Percentiles rank a stretch among this genome's conserved stretches.
phyloP scores from a whole-genome alignment of 2,797 vertebrate species.

The Lithobates sylvaticus region DNA sequence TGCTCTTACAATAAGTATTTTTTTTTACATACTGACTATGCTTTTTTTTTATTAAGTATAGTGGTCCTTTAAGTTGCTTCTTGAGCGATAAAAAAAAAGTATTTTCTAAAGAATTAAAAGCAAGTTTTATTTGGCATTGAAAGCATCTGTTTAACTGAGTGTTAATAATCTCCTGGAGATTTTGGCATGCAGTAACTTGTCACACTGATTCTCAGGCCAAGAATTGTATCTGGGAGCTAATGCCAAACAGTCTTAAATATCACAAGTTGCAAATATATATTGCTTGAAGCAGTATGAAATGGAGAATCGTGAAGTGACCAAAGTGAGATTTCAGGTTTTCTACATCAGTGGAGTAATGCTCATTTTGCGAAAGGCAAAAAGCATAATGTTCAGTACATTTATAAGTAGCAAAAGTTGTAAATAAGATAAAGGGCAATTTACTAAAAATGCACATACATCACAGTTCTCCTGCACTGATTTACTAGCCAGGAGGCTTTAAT shows the following conservation, averaged over 20 bases:
- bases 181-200: slow-evolving; percentile 42
- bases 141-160: not conserved
- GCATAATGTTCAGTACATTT: not conserved
- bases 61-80: not conserved
- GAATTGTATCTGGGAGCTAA: slow-evolving; percentile 57
- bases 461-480: not conserved
- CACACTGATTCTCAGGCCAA: slow-evolving; percentile 41
- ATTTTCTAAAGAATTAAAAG: slow-evolving; percentile 19
- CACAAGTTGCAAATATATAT: slow-evolving; percentile 49
- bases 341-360: not conserved
- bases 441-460: not conserved
- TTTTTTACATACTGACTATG: too few species aligned
- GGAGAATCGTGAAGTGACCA: slow-evolving; percentile 37
- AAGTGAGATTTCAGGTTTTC: not conserved
- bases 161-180: slow-evolving; percentile 39
- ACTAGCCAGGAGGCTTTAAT: not conserved
- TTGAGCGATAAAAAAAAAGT: not conserved
- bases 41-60: too few species aligned
- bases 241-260: slow-evolving; percentile 52
- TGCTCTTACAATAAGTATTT: too few species aligned
- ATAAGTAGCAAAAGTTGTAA: not conserved
- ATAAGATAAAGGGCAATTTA: not conserved
- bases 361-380: not conserved
- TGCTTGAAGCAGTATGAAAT: slow-evolving; percentile 48
- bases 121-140: slow-evolving; percentile 13